Percentiles rank a stretch among this genome's conserved stretches.
These are phyloP conservation scores for Hirundichthys speculiger DNA, from an alignment of 2,113 vertebrate genomes.

Conservation along the genomic window DNA sequence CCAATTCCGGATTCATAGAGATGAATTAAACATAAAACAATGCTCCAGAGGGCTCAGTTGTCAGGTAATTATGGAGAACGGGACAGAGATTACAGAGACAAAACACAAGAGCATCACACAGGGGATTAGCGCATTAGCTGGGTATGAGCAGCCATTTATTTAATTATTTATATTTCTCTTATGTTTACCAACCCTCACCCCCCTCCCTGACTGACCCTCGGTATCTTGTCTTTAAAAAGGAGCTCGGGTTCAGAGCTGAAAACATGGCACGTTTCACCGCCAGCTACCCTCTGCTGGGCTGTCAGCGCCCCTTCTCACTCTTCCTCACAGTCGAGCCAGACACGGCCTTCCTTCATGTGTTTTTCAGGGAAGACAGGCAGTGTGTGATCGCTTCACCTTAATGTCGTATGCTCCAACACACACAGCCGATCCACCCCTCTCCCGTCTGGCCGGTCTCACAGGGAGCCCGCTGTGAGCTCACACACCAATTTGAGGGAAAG, in stretches of 20 bases:
- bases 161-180: neutral
- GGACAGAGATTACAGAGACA: conserved; percentile 55
- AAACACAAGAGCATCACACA: conserved; percentile 45
- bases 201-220: conserved; percentile 35
- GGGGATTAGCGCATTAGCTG: conserved; percentile 24
- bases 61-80: conserved; percentile 66
- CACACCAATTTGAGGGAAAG: conserved; percentile 68
- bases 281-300: conserved; percentile 66
- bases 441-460: conserved; percentile 58
- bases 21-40: conserved; percentile 57
- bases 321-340: conserved; percentile 58
- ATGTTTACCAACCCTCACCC: conserved; percentile 8
- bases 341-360: conserved; percentile 62
- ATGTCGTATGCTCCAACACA: conserved; percentile 59
- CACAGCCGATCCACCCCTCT: conserved; percentile 49
- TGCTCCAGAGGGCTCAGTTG: conserved; percentile 49
- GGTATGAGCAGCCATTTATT: conserved; percentile 9
- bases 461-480: conserved; percentile 61
- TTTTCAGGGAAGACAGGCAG: conserved; percentile 62
- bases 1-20: conserved; percentile 49
- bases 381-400: conserved; percentile 63
- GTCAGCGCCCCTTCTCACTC: conserved; percentile 71
- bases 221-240: conserved; percentile 67
- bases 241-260: conserved; percentile 56
- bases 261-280: conserved; percentile 57